Conservation (phyloP, 2,888 invertebrate species). For the Scotopteryx bipunctaria region DNA sequence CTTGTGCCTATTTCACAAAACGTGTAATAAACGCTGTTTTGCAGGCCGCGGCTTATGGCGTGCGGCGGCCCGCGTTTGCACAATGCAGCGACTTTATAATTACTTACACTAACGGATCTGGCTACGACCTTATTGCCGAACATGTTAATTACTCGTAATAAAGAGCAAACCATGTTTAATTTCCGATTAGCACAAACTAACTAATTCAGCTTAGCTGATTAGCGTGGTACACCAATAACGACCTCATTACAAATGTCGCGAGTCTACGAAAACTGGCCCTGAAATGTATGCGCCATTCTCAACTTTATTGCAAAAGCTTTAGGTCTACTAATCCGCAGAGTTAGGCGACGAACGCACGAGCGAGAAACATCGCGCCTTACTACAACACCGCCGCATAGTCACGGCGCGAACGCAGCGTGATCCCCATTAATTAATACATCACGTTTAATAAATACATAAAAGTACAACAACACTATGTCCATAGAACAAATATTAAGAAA, state of each 20-base stretch:
- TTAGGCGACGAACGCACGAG: constrained; percentile 16
- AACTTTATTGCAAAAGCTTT: constrained; percentile 13
- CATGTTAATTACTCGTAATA: constrained; percentile 47
- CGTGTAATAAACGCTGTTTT: not conserved
- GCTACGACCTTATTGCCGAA: constrained; percentile 43
- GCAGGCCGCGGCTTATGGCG: constrained; percentile 9
- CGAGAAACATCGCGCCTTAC: constrained; percentile 3
- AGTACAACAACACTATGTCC: constrained; percentile 41
- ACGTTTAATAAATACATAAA: constrained; percentile 55
- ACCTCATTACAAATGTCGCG: constrained; percentile 35
- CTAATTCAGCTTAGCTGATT: constrained; percentile 47
- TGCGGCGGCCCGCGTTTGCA: constrained; percentile 2
- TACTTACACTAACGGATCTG: constrained; percentile 33
- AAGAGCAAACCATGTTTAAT: constrained; percentile 42
- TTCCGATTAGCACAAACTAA: constrained; percentile 49
- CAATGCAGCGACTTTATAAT: constrained; percentile 23
- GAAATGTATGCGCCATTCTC: constrained; percentile 10
- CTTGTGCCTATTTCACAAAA: constrained; percentile 6
- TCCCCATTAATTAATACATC: constrained; percentile 56
- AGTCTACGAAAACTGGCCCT: constrained; percentile 18
- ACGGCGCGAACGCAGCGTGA: constrained; percentile 52
- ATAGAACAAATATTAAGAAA: constrained; percentile 45
- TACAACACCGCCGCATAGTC: constrained; percentile 32
- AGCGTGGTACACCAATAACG: constrained; percentile 39
- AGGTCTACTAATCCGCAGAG: constrained; percentile 18